Conservation (phyloP, 2,888 invertebrate genomes). For the Diaprepes abbreviatus region DNA sequence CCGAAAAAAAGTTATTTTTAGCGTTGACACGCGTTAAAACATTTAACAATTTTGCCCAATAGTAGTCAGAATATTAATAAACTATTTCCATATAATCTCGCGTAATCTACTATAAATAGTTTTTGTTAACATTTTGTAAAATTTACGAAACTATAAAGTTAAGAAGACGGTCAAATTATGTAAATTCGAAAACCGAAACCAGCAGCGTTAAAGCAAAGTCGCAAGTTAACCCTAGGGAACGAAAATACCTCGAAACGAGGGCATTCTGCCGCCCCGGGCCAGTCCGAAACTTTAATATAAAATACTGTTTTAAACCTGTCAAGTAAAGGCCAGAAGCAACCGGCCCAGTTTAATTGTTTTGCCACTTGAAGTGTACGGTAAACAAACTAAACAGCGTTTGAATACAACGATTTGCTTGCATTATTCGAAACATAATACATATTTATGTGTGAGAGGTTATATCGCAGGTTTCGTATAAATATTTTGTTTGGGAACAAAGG, state of each 20-base stretch:
- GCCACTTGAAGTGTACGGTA: constrained; percentile 21
- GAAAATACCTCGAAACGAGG: constrained; percentile 1
- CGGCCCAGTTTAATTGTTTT: constrained; percentile 26
- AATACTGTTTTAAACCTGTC: constrained; percentile 23
- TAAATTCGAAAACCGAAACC: constrained; percentile 14
- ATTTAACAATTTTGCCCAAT: no score
- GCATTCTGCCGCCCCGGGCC: background rate
- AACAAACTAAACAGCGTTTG: constrained; percentile 18
- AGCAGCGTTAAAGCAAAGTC: background rate
- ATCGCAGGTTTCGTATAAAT: no score
- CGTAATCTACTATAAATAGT: no score
- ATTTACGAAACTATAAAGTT: background rate
- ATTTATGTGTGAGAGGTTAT: no score
- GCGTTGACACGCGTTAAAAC: no score
- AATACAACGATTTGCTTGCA: constrained; percentile 4
- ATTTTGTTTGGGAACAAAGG: no score
- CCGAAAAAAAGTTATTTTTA: no score
- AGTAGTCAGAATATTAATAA: no score
- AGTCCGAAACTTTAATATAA: constrained; percentile 23
- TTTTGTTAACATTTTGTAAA: no score
- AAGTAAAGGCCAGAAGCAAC: constrained; percentile 6
- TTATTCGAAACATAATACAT: no score
- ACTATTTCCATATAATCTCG: no score
- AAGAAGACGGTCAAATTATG: constrained; percentile 13
- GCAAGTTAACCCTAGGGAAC: background rate